Percentiles rank a stretch among this genome's conserved stretches.
phyloP scores from a whole-genome alignment of 2,113 vertebrate genomes.

The Nanorana parkeri region DNA sequence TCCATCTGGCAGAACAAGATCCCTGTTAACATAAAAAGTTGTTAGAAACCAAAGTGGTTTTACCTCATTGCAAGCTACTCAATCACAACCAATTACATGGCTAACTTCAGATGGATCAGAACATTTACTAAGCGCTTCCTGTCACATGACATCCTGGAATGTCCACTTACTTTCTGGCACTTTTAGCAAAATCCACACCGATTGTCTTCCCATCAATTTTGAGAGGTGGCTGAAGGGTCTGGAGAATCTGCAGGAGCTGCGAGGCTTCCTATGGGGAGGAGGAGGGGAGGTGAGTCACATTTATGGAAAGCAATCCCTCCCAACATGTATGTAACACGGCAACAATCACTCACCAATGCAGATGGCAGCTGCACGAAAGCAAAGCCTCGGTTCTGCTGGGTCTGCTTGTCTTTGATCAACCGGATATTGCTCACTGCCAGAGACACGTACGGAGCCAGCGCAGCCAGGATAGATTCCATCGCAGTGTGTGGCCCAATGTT shows the following conservation, averaged over 20 bases:
- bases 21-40: conserved; percentile 69
- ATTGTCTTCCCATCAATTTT: conserved; percentile 98
- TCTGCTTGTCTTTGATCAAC: conserved; percentile 98
- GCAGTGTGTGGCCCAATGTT: conserved; percentile 93
- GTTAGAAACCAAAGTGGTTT: neutral
- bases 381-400: conserved; percentile 95
- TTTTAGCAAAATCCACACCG: conserved; percentile 97
- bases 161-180: conserved; percentile 92
- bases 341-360: conserved; percentile 82
- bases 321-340: neutral
- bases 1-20: conserved; percentile 91
- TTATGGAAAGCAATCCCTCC: too few relatives aligned
- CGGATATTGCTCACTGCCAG: conserved; percentile 94
- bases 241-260: conserved; percentile 93
- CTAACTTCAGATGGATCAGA: too few relatives aligned
- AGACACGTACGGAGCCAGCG: conserved; percentile 92
- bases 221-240: conserved; percentile 92
- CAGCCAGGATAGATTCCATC: conserved; percentile 93
- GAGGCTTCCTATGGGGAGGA: conserved; percentile 87
- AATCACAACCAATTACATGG: too few relatives aligned
- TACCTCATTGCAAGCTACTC: too few relatives aligned
- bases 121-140: neutral
- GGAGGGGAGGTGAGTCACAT: neutral
- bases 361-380: conserved; percentile 97
- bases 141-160: neutral